Conservation (phyloP, 2,888 invertebrate species). For the Limnephilus lunatus region DNA sequence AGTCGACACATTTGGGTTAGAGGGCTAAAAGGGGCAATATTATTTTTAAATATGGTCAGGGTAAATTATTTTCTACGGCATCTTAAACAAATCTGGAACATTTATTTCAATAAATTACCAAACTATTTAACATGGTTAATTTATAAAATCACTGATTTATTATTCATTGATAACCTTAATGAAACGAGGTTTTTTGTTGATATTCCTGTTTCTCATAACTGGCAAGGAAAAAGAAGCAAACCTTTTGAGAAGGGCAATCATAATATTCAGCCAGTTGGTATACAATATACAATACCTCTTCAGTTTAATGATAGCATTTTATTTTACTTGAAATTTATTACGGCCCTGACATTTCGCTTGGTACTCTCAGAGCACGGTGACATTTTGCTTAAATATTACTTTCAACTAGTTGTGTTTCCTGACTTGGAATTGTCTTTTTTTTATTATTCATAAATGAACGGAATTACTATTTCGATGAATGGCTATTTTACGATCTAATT, state of each 20-base stretch:
- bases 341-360: constrained; percentile 63
- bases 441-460: not conserved
- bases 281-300: not conserved
- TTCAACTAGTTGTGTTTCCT: constrained; percentile 50
- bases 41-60: too few species aligned
- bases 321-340: constrained; percentile 60
- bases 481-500: not conserved
- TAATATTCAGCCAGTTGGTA: constrained; percentile 26
- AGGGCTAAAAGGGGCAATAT: too few species aligned
- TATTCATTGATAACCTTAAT: not conserved
- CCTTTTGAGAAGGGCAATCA: constrained; percentile 49
- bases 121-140: not conserved
- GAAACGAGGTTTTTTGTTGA: not conserved
- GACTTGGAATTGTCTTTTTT: not conserved
- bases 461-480: not conserved
- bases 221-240: constrained; percentile 21
- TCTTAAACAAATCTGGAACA: too few species aligned
- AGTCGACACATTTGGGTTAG: too few species aligned
- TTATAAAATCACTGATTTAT: not conserved
- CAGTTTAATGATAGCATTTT: constrained; percentile 57
- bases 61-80: too few species aligned
- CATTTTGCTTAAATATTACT: constrained; percentile 59
- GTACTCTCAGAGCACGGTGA: constrained; percentile 49
- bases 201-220: not conserved
- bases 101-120: not conserved